These are phyloP conservation scores for Calliphora vicina DNA, from an alignment of 1,140 invertebrate species.

Conservation along the genomic window DNA sequence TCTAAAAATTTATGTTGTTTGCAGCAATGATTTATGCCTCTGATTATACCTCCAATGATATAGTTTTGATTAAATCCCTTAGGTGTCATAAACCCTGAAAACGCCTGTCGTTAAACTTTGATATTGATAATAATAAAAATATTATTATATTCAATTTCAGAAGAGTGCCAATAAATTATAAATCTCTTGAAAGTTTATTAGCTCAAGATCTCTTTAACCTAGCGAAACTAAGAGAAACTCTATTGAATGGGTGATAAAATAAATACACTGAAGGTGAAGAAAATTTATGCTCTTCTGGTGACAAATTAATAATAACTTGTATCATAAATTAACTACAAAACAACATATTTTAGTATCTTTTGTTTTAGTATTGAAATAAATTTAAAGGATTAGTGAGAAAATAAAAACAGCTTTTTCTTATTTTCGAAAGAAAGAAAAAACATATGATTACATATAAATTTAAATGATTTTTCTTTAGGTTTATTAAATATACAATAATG, in stretches of 20 bases:
- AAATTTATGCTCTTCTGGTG: constrained; percentile 37
- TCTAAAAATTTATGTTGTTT: not conserved
- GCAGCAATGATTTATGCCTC: too few species aligned
- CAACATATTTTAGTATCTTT: not conserved
- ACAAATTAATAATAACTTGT: constrained; percentile 63
- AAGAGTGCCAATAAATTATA: not conserved
- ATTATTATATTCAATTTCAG: not conserved
- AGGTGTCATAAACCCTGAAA: constrained; percentile 16
- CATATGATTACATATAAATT: not conserved
- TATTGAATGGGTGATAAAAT: not conserved
- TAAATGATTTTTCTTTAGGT: not conserved
- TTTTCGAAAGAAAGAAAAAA: not conserved
- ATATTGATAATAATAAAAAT: not conserved
- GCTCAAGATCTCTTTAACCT: not conserved
- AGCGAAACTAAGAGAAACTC: not conserved
- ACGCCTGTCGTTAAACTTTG: constrained; percentile 14
- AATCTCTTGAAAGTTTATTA: not conserved
- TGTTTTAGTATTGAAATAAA: not conserved
- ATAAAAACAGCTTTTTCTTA: not conserved
- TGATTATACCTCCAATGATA: too few species aligned
- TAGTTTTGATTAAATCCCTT: not conserved
- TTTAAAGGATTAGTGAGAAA: not conserved
- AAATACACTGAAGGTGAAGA: constrained; percentile 23
- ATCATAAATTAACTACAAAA: constrained; percentile 53
- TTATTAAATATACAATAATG: not conserved